Base-by-base conservation (phyloP, 2,113 vertebrate genomes). In the Sisor rabdophorus region DNA sequence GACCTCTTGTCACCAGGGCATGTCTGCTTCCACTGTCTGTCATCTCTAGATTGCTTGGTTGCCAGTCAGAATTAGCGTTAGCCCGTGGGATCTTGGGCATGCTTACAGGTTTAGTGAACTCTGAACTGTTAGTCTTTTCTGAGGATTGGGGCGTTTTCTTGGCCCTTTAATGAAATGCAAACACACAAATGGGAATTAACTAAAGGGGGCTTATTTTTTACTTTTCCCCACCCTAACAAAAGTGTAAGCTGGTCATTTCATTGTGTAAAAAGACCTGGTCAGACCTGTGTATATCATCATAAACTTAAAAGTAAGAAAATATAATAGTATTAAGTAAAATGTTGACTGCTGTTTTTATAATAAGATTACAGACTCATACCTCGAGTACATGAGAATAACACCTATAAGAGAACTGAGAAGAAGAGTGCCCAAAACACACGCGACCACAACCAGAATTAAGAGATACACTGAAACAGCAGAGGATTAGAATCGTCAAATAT, bases 71-170 rank as follows among this genome's bases (percentile, higher is more conserved):
- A 40, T 54, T 81, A 73, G 79, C 16, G 6, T 75, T 85, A 65
- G 88, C 91, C 26, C 91, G 84, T 30, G 92, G 92, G 64, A 93
- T 88, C 73, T 50, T 86, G 9, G 87, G 86, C 17, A 83, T 16
- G 20, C 75, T 79, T 16, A 10, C 16, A 24, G 77, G 60, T 73
- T 83, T 77, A 28, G 9, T 28, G 28, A 82, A 72, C 16, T 83
- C 80, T 11, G 76, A 40, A 9, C 55, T 64, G 1, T 28, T 19
- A 11, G 71, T 71, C 3, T 69, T 52, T 28, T 16, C 64, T 2
- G 28, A 15, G 15, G 26, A 20, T 9, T 54, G 53, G 6, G 56
- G 71, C 1, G 11, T 76, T 75, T 81, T 87, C 79, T 86, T 87
- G 28, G 77, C 10, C 2, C 26, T 64, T 71, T 88, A 89, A 26